Evolutionary conservation across 2,888 invertebrate species (phyloP).

Genomic region (Ichneumon xanthorius): DNA sequence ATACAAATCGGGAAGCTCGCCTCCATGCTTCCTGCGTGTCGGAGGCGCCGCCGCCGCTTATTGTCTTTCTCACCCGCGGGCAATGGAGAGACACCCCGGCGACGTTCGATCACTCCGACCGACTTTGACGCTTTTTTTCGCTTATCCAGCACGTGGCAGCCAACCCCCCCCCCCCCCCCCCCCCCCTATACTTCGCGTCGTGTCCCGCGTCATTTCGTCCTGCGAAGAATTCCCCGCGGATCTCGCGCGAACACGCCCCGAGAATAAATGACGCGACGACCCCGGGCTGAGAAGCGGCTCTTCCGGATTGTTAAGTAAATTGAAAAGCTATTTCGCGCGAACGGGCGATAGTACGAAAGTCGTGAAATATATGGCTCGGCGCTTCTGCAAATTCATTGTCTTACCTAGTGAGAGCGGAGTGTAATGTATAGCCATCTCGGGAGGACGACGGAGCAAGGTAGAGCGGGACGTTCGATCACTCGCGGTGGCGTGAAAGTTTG

Average conservation of each 20-base stretch:
- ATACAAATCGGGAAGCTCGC: constrained; percentile 41
- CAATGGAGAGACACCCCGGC: constrained; percentile 29
- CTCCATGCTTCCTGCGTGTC: constrained; percentile 23
- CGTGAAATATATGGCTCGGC: constrained; percentile 58
- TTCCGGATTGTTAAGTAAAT: constrained; percentile 59
- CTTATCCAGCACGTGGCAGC: constrained; percentile 24
- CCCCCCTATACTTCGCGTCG: background rate
- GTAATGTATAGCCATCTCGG: background rate
- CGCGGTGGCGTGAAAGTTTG: constrained; percentile 59
- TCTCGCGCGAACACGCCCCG: constrained; percentile 23
- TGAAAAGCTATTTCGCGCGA: constrained; percentile 52
- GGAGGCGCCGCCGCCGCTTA: constrained; percentile 23
- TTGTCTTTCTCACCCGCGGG: constrained; percentile 34
- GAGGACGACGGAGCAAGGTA: constrained; percentile 20
- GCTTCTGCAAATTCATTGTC: constrained; percentile 54
- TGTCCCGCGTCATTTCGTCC: constrained; percentile 33
- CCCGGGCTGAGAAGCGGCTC: constrained; percentile 7
- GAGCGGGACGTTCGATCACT: constrained; percentile 64
- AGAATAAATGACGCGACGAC: constrained; percentile 53
- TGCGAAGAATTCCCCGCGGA: constrained; percentile 26
- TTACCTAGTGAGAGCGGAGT: constrained; percentile 14
- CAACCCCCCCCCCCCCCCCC: background rate
- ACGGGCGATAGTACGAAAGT: constrained; percentile 33
- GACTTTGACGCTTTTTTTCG: constrained; percentile 46
- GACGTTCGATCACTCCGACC: constrained; percentile 34